Evolutionary conservation across 2,888 invertebrate species (phyloP), one percentile per base, ranked within the genome.

Genomic region (Tenthredo mesomela): DNA sequence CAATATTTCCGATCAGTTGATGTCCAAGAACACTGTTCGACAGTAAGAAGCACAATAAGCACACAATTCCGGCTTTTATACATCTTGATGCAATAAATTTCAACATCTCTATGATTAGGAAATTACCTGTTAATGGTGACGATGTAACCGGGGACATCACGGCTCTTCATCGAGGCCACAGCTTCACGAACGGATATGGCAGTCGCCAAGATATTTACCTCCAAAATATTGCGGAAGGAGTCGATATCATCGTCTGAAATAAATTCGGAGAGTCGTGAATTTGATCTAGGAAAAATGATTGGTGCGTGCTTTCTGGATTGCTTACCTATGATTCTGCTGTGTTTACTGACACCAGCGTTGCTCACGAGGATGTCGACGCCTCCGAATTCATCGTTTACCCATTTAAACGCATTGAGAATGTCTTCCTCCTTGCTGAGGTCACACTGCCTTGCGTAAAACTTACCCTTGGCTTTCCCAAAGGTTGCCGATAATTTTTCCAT

Each of bases 181-280:
- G 95, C 94, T 90, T 96, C 95, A 65, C 95, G 93, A 3, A 95
- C 92, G 87, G 95, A 95, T 25, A 95, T 93, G 40, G 95, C 94
- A 0, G 95, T 91, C 0, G 94, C 95, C 54, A 95, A 89, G 0
- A 96, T 94, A 91, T 96, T 96, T 9, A 94, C 92, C 25, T 94
- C 93, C 85, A 95, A 82, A 88, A 94, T 91, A 10, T 88, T 87
- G 5, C 90, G 91, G 85, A 92, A 94, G 43, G 92, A 91, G 73
- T 92, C 92, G 4, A 93, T 91, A 0, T 82, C 15, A 50, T 88
- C 87, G 25, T 89, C 90, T 91, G 84, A 21, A 54, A 78, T 7
- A 7, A 37, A 37, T 37, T 37, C 37, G 7, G 37, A 12, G 3
- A 33, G n/a, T 25, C n/a, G n/a, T 61, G 61, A 25, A 25, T 61